Evolutionary conservation across 2,797 vertebrate species (phyloP), one percentile per base, ranked within the genome.

Genomic region (Cossypha caffra): DNA sequence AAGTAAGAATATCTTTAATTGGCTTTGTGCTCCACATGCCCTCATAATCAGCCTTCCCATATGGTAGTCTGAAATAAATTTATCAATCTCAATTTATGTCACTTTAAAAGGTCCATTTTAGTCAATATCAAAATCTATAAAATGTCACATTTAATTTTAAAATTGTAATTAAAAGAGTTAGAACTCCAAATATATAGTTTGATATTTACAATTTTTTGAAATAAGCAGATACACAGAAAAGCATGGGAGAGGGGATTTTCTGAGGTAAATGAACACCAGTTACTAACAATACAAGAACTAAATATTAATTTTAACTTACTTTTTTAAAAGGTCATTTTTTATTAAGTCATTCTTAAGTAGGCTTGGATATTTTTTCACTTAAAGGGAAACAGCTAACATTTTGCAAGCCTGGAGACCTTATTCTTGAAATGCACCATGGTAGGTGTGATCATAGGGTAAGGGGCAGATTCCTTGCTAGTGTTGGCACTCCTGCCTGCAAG

Each of bases 21-120:
- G 87, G 91, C 89, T 97, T 96, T 96, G 94, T 95, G 94, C 93
- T 96, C 93, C 94, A 91, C 87, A 83, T 96, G 95, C 94, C 95
- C 95, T 86, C 79, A 62, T 86, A 96, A 95, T 91, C 86, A 96
- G 89, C 85, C 79, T 96, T 90, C 87, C 96, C 96, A 96, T 96
- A 97, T 96, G 95, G 94, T 58, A 96, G 89, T 84, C 93, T 95
- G 87, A 93, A 95, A 94, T 91, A 95, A 96, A 94, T 95, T 86
- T 95, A 93, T 95, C 95, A 94, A 95, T 93, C 85, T 95, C 73
- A 91, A 83, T 83, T 92, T 86, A 80, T 96, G 93, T 92, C 94
- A 93, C 59, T 96, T 94, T 88, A 81, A 95, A 95, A 76, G 87
- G 90, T 88, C 79, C 85, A 23, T 81, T 95, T 95, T 93, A 95